phyloP scores from a whole-genome alignment of 2,797 vertebrate species.

The Notamacropus eugenii region DNA sequence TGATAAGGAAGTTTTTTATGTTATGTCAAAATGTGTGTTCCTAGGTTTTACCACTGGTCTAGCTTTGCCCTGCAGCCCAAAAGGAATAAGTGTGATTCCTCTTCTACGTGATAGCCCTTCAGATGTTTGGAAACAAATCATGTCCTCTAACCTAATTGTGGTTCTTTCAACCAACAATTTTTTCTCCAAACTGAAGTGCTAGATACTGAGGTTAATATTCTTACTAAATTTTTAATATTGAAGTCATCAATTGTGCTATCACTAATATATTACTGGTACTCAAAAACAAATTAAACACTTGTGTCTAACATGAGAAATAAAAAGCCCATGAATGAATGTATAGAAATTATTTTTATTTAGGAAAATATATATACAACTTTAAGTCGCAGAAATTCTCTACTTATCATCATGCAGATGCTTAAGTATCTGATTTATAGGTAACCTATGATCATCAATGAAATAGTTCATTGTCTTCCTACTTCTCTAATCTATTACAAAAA shows the following conservation, averaged over 20 bases:
- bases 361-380: background rate
- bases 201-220: background rate
- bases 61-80: background rate
- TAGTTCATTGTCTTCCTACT: background rate
- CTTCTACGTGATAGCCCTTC: background rate
- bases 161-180: background rate
- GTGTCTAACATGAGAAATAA: background rate
- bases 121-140: conserved; percentile 47
- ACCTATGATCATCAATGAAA: background rate
- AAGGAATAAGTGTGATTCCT: background rate
- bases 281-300: too few relatives aligned
- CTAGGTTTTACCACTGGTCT: background rate
- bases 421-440: background rate
- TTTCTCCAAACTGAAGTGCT: background rate
- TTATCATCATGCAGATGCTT: background rate
- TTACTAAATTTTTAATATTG: background rate
- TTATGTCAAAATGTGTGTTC: background rate
- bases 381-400: background rate
- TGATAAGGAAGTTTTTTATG: background rate
- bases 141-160: background rate
- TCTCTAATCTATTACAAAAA: background rate
- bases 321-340: background rate
- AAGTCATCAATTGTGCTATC: background rate
- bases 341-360: background rate
- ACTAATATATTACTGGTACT: background rate